phyloP scores from a whole-genome alignment of 1,140 invertebrate genomes.

The Dinothrombium tinctorium region DNA sequence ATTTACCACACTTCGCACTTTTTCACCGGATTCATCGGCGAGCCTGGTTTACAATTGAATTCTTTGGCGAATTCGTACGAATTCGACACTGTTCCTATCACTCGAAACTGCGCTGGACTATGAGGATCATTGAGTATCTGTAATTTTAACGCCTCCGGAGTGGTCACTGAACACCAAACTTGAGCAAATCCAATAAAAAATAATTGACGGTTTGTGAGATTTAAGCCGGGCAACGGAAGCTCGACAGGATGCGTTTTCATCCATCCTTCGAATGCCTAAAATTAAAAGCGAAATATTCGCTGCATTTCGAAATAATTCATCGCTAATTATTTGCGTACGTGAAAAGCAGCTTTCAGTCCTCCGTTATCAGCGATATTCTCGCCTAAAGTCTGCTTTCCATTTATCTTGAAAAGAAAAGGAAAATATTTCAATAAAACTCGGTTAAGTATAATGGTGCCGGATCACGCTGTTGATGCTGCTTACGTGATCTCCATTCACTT shows the following conservation, averaged over 20 bases:
- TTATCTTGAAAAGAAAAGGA: slow-evolving; percentile 23
- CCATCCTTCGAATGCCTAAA: slow-evolving; percentile 42
- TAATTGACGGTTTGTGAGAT: slow-evolving; percentile 57
- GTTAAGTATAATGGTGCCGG: not conserved
- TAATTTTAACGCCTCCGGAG: slow-evolving; percentile 16
- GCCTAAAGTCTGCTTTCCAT: slow-evolving; percentile 45
- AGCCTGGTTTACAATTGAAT: slow-evolving; percentile 46
- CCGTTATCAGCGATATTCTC: slow-evolving; percentile 72
- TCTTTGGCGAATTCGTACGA: slow-evolving; percentile 53
- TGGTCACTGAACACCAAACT: slow-evolving; percentile 20
- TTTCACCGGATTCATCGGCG: slow-evolving; percentile 52
- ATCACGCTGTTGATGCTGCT: not conserved
- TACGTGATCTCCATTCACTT: slow-evolving; percentile 32
- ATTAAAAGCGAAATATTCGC: not conserved
- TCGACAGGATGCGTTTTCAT: slow-evolving; percentile 24
- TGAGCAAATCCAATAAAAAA: slow-evolving; percentile 82
- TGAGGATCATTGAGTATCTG: slow-evolving; percentile 17
- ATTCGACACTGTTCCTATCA: slow-evolving; percentile 58
- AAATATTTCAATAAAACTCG: slow-evolving; percentile 1
- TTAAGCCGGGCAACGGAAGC: slow-evolving; percentile 45
- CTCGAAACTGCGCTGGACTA: slow-evolving; percentile 22
- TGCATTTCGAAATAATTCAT: not conserved
- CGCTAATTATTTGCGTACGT: slow-evolving; percentile 21
- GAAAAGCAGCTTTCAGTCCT: slow-evolving; percentile 65
- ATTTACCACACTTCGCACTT: slow-evolving; percentile 57